Evolutionary conservation across 2,113 vertebrate species (phyloP).

Genomic region (Rhabdomys dilectus): DNA sequence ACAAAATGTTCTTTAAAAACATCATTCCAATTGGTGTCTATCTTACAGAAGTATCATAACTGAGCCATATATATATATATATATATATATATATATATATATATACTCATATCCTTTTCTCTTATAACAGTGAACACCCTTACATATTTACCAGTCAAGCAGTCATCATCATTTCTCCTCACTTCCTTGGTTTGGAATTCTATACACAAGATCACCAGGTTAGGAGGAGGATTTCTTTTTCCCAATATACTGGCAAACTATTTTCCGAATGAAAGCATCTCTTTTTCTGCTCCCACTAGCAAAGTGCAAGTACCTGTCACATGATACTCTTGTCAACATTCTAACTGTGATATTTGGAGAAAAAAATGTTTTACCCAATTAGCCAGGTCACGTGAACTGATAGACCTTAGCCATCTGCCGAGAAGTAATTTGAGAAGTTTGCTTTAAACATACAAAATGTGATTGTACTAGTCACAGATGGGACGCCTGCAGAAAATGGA

Average conservation of each 20-base stretch:
- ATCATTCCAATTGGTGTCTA: background rate
- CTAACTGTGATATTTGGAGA: constrained; percentile 53
- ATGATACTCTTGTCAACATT: constrained; percentile 65
- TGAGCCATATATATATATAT: background rate
- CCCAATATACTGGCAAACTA: background rate
- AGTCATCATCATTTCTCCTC: constrained; percentile 23
- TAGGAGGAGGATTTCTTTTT: constrained; percentile 1
- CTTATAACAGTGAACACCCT: background rate
- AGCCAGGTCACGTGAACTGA: constrained; percentile 61
- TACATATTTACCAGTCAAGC: background rate
- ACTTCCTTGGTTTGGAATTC: constrained; percentile 24
- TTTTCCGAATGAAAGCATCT: constrained; percentile 12
- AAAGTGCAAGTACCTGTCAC: constrained; percentile 54
- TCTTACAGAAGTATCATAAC: constrained; percentile 39
- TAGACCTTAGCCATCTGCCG: constrained; percentile 72
- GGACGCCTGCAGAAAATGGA: background rate
- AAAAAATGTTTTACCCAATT: constrained; percentile 68
- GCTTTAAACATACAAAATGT: constrained; percentile 64
- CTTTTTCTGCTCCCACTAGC: constrained; percentile 13
- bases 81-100: background rate
- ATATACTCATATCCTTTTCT: background rate
- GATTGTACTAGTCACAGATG: constrained; percentile 70
- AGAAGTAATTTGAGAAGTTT: constrained; percentile 77
- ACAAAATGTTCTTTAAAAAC: constrained; percentile 45
- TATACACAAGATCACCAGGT: background rate